Conservation (phyloP, 2,113 vertebrate species). For the Scartelaos histophorus region DNA sequence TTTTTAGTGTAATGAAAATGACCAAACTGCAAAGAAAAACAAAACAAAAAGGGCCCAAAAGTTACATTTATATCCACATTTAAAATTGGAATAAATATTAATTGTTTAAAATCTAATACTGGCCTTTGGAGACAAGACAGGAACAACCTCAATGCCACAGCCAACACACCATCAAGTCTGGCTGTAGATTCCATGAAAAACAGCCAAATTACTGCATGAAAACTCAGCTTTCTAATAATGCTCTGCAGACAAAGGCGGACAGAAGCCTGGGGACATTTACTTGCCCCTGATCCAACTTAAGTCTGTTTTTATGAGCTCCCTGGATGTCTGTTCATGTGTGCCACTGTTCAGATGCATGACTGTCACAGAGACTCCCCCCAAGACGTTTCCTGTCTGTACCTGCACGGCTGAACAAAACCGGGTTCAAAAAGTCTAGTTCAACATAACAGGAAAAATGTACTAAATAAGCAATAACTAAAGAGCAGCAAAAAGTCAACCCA, state of each 20-base stretch:
- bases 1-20: too few species aligned
- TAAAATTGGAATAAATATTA: too few species aligned
- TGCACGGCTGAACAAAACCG: not conserved
- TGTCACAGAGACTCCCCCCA: conserved; percentile 9
- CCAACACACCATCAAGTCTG: too few species aligned
- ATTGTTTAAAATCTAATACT: too few species aligned
- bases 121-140: too few species aligned
- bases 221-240: not conserved
- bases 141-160: too few species aligned
- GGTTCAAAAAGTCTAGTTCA: not conserved
- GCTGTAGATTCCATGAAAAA: too few species aligned
- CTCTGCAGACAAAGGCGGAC: conserved; percentile 33
- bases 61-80: too few species aligned
- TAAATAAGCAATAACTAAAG: not conserved
- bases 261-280: conserved; percentile 45
- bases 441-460: not conserved
- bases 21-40: too few species aligned
- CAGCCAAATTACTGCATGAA: not conserved
- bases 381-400: conserved; percentile 56
- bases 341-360: conserved; percentile 12
- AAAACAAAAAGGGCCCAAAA: too few species aligned
- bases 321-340: conserved; percentile 26
- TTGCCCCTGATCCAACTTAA: conserved; percentile 56
- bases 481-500: not conserved
- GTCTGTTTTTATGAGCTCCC: conserved; percentile 67